Evolutionary conservation across 1,140 invertebrate genomes (phyloP).

Genomic region (Dolichoris vasculosae): DNA sequence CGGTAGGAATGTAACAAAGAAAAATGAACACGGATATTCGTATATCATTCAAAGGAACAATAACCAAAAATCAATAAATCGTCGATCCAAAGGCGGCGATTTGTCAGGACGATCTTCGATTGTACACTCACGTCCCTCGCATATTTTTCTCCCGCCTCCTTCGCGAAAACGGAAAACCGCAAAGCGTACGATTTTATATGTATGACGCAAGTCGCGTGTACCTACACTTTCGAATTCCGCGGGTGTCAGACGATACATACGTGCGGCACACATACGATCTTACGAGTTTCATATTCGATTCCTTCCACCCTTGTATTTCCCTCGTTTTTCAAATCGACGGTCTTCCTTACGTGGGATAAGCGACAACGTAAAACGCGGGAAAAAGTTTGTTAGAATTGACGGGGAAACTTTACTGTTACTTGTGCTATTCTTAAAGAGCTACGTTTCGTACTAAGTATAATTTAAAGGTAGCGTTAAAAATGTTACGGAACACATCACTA

Average conservation of each 20-base stretch:
- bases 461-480: too few relatives aligned
- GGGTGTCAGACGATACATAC: not conserved
- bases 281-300: not conserved
- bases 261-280: not conserved
- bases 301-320: not conserved
- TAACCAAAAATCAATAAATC: conserved; percentile 1
- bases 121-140: too few relatives aligned
- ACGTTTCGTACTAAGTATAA: too few relatives aligned
- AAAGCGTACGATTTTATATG: not conserved
- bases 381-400: not conserved
- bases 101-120: not conserved
- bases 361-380: not conserved
- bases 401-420: not conserved
- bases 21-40: too few relatives aligned
- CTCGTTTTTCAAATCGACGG: not conserved
- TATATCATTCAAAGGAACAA: too few relatives aligned
- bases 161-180: not conserved
- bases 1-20: too few relatives aligned
- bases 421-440: not conserved
- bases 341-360: not conserved
- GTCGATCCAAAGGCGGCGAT: not conserved
- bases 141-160: not conserved
- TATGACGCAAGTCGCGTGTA: not conserved
- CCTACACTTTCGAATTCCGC: not conserved
- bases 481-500: too few relatives aligned